Conservation (phyloP, 2,797 vertebrate genomes). For the Pseudomugil tenellus region DNA sequence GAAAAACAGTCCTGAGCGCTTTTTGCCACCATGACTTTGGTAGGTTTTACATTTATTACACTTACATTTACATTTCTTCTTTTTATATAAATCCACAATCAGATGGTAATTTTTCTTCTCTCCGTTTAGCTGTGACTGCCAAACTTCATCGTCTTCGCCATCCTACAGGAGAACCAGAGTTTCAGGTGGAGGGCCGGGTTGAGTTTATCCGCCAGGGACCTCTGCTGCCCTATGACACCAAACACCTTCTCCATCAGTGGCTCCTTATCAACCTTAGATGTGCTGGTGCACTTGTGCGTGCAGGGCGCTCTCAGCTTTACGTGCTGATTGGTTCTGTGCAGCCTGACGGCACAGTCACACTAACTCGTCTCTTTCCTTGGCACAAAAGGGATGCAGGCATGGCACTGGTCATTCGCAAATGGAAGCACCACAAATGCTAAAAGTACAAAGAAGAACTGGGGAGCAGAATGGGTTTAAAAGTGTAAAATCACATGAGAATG, state of each 20-base stretch:
- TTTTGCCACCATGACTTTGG: conserved; percentile 89
- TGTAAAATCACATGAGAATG: background rate
- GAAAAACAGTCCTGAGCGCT: conserved; percentile 83
- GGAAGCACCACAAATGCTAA: conserved; percentile 89
- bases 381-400: conserved; percentile 86
- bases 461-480: conserved; percentile 23
- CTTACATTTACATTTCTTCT: too few relatives aligned
- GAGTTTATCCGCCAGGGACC: conserved; percentile 87
- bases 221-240: conserved; percentile 87
- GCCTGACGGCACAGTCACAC: conserved; percentile 72
- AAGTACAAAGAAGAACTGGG: background rate
- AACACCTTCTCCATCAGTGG: conserved; percentile 88
- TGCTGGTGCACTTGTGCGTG: conserved; percentile 74
- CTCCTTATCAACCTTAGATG: conserved; percentile 89
- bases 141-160: conserved; percentile 83
- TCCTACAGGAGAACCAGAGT: conserved; percentile 76
- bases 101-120: background rate
- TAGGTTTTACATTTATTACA: conserved; percentile 62
- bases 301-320: conserved; percentile 82
- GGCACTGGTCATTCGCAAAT: conserved; percentile 84
- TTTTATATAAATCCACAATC: background rate
- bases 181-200: conserved; percentile 85
- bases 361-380: conserved; percentile 87
- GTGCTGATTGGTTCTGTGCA: conserved; percentile 85
- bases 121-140: conserved; percentile 84